Evolutionary conservation across 2,888 invertebrate genomes (phyloP), one percentile per base, ranked within the genome.

Genomic region (Amorpha juglandis): DNA sequence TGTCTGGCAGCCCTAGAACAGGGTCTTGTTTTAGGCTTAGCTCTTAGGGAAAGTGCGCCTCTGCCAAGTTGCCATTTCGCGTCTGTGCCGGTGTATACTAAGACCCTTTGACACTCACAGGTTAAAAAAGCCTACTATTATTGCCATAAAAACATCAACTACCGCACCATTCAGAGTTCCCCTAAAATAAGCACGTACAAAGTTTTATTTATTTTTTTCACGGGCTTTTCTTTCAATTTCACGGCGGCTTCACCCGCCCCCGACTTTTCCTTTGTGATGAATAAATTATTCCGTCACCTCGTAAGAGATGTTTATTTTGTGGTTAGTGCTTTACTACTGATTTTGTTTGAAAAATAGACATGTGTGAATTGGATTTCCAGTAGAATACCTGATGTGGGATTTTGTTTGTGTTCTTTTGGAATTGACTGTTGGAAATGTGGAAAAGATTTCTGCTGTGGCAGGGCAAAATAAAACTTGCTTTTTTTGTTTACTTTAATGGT

Each of bases 221-320:
- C 75, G 73, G 71, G 74, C 77, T 74, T 87, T 87, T 86, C 83
- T 89, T 91, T 91, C 91, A 89, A 90, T 92, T 91, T 91, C 87
- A 90, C 89, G 90, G 76, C 73, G 72, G 75, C 78, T 80, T 79
- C 81, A 76, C 81, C 70, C 81, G 77, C 77, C 81, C 79, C 71
- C 78, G 78, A 76, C 75, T 80, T 84, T 84, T 78, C 84, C 82
- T 85, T 84, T 82, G 81, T 83, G 73, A 78, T 90, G 92, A 91
- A 92, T 92, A 91, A 91, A 88, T 91, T 82, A 92, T 90, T 82
- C 81, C 83, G 82, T 72, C 90, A 90, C 90, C 86, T 90, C 83
- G 83, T 82, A 79, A 80, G 81, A 75, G 74, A 72, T 75, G 78
- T 88, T 87, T 87, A 80, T 79, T 82, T 78, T 81, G 87, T 70